Evolutionary conservation across 2,113 vertebrate genomes (phyloP).

Genomic region (Grallaria varia): DNA sequence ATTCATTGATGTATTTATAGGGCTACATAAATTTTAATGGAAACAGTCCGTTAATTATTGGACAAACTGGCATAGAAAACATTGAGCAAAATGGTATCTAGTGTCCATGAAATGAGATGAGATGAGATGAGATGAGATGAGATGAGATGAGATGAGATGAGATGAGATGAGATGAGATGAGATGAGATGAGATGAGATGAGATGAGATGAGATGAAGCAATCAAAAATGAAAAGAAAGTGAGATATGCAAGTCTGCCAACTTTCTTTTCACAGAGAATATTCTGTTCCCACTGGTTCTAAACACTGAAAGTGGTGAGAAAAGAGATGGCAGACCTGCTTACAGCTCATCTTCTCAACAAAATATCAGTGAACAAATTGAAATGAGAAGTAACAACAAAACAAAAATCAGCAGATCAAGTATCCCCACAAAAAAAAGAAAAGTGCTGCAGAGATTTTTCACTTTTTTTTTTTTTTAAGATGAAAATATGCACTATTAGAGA

Average conservation of each 20-base stretch:
- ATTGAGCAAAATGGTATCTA: not conserved
- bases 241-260: not conserved
- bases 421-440: not conserved
- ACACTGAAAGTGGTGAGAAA: not conserved
- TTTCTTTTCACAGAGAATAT: not conserved
- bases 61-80: not conserved
- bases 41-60: not conserved
- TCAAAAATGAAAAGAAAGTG: not conserved
- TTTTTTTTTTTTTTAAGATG: too few relatives aligned
- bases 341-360: not conserved
- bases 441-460: not conserved
- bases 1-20: not conserved
- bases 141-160: not conserved
- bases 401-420: not conserved
- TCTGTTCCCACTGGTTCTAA: not conserved
- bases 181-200: not conserved
- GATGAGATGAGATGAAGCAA: not conserved
- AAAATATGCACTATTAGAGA: not conserved
- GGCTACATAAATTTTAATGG: not conserved
- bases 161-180: not conserved
- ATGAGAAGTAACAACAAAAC: not conserved
- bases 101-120: not conserved
- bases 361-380: not conserved
- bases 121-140: not conserved
- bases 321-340: not conserved